These are phyloP conservation scores for Miltochrista miniata DNA, from an alignment of 2,888 invertebrate species.

Conservation along the genomic window DNA sequence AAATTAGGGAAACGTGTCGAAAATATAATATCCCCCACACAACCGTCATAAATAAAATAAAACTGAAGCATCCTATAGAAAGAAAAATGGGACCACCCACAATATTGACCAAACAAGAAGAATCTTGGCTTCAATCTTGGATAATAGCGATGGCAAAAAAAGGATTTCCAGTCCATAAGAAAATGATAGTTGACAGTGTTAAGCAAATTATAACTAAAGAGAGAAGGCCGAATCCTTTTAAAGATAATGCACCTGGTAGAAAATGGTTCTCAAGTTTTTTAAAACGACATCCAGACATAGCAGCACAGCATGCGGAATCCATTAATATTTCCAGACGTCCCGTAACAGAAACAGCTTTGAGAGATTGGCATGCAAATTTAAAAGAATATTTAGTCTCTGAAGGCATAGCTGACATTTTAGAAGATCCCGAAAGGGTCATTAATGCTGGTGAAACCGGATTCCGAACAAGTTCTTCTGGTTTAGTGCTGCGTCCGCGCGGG, in stretches of 20 bases:
- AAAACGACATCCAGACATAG: conserved; percentile 18
- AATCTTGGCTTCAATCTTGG: conserved; percentile 16
- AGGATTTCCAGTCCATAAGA: conserved; percentile 18
- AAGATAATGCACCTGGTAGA: conserved; percentile 7
- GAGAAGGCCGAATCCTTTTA: conserved; percentile 11
- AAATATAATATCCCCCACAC: conserved; percentile 6
- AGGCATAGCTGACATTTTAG: conserved; percentile 19
- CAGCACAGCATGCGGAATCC: conserved; percentile 20
- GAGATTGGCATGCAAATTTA: conserved; percentile 21
- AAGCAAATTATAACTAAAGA: conserved; percentile 8
- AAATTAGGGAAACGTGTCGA: conserved; percentile 12
- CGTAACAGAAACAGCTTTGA: conserved; percentile 23
- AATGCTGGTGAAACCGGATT: conserved; percentile 25
- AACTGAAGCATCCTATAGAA: conserved; percentile 23
- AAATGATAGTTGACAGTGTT: conserved; percentile 9
- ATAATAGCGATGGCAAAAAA: conserved; percentile 15
- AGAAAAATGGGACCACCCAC: conserved; percentile 29
- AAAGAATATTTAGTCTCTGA: conserved; percentile 23
- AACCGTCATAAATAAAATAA: conserved; percentile 30
- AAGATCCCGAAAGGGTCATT: conserved; percentile 24
- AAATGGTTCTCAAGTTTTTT: conserved; percentile 20
- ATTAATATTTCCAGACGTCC: conserved; percentile 17
- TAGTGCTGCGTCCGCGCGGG: conserved; percentile 1
- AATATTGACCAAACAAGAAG: conserved; percentile 23
- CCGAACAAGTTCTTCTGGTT: conserved; percentile 2